These are phyloP conservation scores for Vulpes lagopus DNA, from an alignment of 2,113 vertebrate species.

Conservation along the genomic window DNA sequence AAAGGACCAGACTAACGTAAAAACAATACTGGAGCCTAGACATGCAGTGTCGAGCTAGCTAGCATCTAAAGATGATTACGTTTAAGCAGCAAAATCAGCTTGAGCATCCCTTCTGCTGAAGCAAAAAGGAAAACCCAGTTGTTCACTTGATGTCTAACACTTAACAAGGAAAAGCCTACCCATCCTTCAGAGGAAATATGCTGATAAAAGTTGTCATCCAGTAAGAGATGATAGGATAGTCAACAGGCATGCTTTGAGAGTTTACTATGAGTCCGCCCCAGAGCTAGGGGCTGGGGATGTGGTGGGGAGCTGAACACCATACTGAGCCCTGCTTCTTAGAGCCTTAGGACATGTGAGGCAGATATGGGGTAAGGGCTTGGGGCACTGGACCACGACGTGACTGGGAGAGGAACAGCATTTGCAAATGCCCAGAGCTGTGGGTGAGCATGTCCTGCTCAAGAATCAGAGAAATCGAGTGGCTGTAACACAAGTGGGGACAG, in stretches of 20 bases:
- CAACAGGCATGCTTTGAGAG: background rate
- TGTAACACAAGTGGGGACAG: background rate
- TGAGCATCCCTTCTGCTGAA: background rate
- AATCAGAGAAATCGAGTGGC: background rate
- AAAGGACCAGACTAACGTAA: background rate
- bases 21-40: background rate
- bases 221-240: background rate
- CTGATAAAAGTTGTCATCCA: background rate
- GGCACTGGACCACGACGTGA: background rate
- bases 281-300: background rate
- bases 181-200: background rate
- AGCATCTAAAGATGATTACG: background rate
- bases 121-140: conserved; percentile 23
- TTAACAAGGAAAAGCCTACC: background rate
- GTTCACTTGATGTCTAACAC: background rate
- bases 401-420: background rate
- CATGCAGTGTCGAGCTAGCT: background rate
- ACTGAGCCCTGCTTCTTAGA: background rate
- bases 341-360: background rate
- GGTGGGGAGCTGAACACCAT: background rate
- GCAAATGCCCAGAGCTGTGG: background rate
- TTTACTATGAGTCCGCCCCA: background rate
- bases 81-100: conserved; percentile 21
- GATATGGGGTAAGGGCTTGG: background rate
- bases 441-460: background rate